These are phyloP conservation scores for Acronicta alni DNA, from an alignment of 2,888 invertebrate genomes.

Conservation along the genomic window DNA sequence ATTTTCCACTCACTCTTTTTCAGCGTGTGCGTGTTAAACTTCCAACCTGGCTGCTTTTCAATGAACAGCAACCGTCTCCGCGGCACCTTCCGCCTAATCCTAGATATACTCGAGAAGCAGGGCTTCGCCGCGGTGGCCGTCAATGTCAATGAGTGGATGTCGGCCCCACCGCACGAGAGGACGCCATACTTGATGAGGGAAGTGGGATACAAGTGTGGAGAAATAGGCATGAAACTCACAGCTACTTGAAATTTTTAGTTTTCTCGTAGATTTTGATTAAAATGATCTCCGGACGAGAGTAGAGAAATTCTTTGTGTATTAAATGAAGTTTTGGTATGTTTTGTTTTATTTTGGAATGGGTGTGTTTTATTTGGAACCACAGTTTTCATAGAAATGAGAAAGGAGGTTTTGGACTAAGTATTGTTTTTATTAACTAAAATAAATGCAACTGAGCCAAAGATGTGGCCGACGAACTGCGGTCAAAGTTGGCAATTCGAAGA, in stretches of 20 bases:
- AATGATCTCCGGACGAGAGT: slow-evolving; percentile 16
- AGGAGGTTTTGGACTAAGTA: no score
- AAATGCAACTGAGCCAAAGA: no score
- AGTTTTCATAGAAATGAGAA: no score
- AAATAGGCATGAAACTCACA: slow-evolving; percentile 78
- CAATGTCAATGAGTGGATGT: slow-evolving; percentile 86
- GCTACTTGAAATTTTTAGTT: slow-evolving; percentile 64
- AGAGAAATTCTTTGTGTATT: slow-evolving; percentile 41
- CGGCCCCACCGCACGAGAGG: slow-evolving; percentile 88
- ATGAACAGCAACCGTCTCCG: slow-evolving; percentile 89
- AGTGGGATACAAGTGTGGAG: slow-evolving; percentile 82
- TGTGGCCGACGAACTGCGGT: no score
- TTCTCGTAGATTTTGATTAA: background rate
- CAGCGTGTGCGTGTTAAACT: slow-evolving; percentile 89
- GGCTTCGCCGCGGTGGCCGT: slow-evolving; percentile 89
- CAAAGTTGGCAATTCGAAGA: no score
- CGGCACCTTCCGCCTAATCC: slow-evolving; percentile 83
- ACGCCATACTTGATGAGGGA: slow-evolving; percentile 91
- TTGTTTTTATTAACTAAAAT: no score
- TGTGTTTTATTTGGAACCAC: no score
- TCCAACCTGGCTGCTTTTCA: slow-evolving; percentile 88
- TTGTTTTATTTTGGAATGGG: background rate
- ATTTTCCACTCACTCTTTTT: slow-evolving; percentile 39
- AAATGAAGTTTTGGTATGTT: slow-evolving; percentile 15
- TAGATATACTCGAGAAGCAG: slow-evolving; percentile 88